Conservation (phyloP, 2,797 vertebrate species). For the Yasuhikotakia modesta region DNA sequence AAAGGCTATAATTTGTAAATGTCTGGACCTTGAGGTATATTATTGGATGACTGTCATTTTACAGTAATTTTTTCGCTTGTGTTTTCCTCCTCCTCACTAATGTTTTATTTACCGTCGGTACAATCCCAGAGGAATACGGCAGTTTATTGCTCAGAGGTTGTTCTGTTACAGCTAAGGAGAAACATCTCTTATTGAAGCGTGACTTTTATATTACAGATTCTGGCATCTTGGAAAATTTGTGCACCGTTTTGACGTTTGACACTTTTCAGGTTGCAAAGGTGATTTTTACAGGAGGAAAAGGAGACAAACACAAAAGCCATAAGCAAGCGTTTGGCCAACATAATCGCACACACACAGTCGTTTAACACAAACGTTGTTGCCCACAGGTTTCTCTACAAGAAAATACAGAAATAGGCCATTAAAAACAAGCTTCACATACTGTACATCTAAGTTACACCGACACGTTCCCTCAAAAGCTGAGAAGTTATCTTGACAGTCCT, state of each 20-base stretch:
- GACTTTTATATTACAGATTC: not conserved
- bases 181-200: not conserved
- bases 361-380: not conserved
- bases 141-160: not conserved
- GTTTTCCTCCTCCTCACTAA: not conserved
- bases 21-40: slow-evolving; percentile 21
- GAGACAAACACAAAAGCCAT: not conserved
- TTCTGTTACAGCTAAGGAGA: not conserved
- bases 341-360: not conserved
- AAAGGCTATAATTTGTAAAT: slow-evolving; percentile 6
- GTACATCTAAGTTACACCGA: not conserved
- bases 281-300: not conserved
- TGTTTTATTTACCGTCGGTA: slow-evolving; percentile 4
- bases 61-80: slow-evolving; percentile 10
- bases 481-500: slow-evolving; percentile 32
- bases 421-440: not conserved
- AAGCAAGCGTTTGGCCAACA: not conserved
- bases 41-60: not conserved
- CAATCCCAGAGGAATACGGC: not conserved
- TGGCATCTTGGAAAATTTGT: not conserved
- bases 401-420: slow-evolving; percentile 1
- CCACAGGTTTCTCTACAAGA: not conserved
- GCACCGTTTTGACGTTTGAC: not conserved
- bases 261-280: not conserved
- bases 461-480: slow-evolving; percentile 16